Evolutionary conservation across 2,797 vertebrate species (phyloP).

Genomic region (Sus cebifrons): DNA sequence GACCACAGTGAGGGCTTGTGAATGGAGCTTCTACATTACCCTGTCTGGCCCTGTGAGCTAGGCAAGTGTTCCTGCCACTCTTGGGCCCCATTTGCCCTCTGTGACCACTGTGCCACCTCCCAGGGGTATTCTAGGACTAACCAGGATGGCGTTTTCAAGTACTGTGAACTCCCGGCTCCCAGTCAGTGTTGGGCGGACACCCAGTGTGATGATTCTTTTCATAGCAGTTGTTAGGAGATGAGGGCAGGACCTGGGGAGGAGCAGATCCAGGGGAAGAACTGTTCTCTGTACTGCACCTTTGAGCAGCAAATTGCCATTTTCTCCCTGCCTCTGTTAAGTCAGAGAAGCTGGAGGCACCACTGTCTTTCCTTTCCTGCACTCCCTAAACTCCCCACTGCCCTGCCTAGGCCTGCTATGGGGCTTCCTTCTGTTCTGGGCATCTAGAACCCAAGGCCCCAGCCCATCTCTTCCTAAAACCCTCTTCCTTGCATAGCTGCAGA

Average conservation of each 20-base stretch:
- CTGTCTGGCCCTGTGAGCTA: too few relatives aligned
- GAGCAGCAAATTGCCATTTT: background rate
- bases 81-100: background rate
- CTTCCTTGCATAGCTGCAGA: background rate
- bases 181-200: too few relatives aligned
- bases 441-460: background rate
- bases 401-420: background rate
- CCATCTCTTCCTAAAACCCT: background rate
- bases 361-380: background rate
- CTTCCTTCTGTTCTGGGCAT: background rate
- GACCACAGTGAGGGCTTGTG: background rate
- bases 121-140: background rate
- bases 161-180: background rate
- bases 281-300: background rate
- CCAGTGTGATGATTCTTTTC: background rate
- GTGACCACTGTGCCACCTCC: background rate
- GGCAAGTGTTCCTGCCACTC: background rate
- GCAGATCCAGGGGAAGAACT: background rate
- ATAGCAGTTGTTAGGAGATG: background rate
- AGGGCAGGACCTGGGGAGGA: background rate
- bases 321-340: background rate
- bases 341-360: background rate
- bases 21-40: too few relatives aligned
- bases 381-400: background rate
- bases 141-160: background rate